Evolutionary conservation across 2,797 vertebrate species (phyloP).

Genomic region (Limnodromus scolopaceus): DNA sequence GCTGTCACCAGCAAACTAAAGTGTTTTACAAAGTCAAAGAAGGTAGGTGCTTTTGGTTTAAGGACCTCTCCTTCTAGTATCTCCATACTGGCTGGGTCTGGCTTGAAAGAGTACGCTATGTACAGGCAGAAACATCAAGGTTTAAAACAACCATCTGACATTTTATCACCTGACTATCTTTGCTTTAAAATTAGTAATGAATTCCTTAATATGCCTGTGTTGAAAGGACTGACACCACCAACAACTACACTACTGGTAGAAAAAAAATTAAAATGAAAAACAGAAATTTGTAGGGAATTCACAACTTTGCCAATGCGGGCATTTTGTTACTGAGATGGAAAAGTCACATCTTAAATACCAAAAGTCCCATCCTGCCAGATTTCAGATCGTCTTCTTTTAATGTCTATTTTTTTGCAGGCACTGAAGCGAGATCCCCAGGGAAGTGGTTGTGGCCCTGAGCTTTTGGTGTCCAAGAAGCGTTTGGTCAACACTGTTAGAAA

Average conservation of each 20-base stretch:
- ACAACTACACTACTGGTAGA: not conserved
- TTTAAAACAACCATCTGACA: not conserved
- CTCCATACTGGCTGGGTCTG: not conserved
- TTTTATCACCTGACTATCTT: not conserved
- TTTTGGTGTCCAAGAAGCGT: rapidly evolving
- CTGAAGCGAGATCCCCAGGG: not conserved
- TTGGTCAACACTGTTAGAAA: not conserved
- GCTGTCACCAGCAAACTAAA: not conserved
- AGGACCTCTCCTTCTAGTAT: not conserved
- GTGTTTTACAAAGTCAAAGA: not conserved
- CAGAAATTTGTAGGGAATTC: not conserved
- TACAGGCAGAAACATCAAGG: not conserved
- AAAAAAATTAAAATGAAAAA: no score
- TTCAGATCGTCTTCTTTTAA: not conserved
- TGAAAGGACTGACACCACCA: not conserved
- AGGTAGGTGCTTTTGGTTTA: not conserved
- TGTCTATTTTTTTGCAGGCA: not conserved
- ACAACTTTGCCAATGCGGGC: not conserved
- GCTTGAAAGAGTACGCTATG: not conserved
- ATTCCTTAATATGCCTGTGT: not conserved
- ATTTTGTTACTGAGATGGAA: not conserved
- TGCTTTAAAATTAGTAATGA: not conserved
- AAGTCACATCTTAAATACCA: not conserved
- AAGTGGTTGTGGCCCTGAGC: not conserved
- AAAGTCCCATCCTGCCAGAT: not conserved